These are phyloP conservation scores for Bos javanicus DNA, from an alignment of 2,113 vertebrate genomes.

Conservation along the genomic window DNA sequence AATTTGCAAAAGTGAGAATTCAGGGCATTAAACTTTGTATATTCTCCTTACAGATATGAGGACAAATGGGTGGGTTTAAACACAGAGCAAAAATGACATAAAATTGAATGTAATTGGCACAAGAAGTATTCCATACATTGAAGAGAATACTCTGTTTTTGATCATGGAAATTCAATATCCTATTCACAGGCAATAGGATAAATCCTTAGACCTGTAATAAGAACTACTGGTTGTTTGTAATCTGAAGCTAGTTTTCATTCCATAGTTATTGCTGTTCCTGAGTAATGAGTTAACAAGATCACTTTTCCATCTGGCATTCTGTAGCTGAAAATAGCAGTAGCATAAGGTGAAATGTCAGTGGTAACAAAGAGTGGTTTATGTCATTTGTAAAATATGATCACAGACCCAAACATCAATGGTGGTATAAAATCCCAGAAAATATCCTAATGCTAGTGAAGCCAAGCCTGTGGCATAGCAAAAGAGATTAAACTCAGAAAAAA, in stretches of 20 bases:
- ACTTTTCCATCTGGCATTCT: constrained; percentile 44
- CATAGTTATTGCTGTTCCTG: neutral
- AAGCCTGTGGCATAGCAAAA: neutral
- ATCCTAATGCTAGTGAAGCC: neutral
- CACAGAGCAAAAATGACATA: neutral
- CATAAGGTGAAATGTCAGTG: constrained; percentile 64
- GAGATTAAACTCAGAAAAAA: neutral
- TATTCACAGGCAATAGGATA: neutral
- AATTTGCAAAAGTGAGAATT: neutral
- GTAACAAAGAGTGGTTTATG: constrained; percentile 26
- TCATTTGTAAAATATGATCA: constrained; percentile 54
- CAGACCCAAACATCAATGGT: neutral
- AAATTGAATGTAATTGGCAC: neutral
- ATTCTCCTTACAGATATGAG: neutral
- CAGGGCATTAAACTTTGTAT: neutral
- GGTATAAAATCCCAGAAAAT: neutral
- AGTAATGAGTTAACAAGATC: constrained; percentile 13
- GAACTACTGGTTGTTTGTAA: neutral
- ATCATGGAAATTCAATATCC: neutral
- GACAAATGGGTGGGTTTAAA: neutral
- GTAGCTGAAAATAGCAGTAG: constrained; percentile 38
- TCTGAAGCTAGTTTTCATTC: neutral
- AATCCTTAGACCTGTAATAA: neutral
- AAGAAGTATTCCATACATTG: neutral
- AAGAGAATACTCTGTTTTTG: neutral